These are phyloP conservation scores for Phylloscopus whistleri DNA, from an alignment of 2,113 vertebrate genomes.

Conservation along the genomic window DNA sequence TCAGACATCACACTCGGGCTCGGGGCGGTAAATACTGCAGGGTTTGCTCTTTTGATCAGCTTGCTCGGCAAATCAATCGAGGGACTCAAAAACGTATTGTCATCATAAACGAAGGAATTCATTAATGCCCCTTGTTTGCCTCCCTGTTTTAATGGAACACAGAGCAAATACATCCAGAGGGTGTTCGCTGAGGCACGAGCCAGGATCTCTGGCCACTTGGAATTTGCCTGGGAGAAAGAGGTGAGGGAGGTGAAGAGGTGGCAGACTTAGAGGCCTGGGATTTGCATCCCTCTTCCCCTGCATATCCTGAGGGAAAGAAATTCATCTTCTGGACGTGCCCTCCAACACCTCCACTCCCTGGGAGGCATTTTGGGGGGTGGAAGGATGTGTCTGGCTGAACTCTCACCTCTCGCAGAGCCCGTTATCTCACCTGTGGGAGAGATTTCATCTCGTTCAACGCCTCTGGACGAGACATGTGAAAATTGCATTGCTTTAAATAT, in stretches of 20 bases:
- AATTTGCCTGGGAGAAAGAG: neutral
- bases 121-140: conserved; percentile 53
- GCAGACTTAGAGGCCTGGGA: neutral
- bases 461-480: neutral
- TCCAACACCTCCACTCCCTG: rapidly evolving
- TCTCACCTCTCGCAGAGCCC: rapidly evolving
- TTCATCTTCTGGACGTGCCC: neutral
- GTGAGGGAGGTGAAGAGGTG: neutral
- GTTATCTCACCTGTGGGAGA: neutral
- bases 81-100: conserved; percentile 37
- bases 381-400: neutral
- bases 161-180: conserved; percentile 28
- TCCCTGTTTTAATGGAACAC: conserved; percentile 29
- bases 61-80: conserved; percentile 58
- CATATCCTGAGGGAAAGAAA: neutral
- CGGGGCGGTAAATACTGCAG: conserved; percentile 59
- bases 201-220: neutral
- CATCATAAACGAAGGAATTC: conserved; percentile 57
- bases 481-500: neutral
- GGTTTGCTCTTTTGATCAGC: conserved; percentile 58
- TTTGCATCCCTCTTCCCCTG: neutral
- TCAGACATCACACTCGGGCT: conserved; percentile 4
- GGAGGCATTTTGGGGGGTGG: neutral
- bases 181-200: neutral
- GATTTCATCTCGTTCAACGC: neutral